These are phyloP conservation scores for Microtus pennsylvanicus DNA, from an alignment of 2,113 vertebrate genomes.

Conservation along the genomic window DNA sequence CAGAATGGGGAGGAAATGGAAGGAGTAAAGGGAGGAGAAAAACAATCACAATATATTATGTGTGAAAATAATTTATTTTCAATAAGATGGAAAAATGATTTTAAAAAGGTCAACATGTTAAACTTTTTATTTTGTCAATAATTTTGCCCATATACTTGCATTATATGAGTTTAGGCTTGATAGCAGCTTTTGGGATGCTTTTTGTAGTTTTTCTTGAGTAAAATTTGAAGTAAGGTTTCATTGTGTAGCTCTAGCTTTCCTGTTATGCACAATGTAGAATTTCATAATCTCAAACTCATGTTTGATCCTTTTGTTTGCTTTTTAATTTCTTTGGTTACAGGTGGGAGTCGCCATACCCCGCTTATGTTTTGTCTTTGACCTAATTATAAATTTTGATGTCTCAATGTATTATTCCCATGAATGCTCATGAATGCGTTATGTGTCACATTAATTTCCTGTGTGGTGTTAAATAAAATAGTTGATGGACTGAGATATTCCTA, in stretches of 20 bases:
- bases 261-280: too few relatives aligned
- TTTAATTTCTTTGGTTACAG: neutral
- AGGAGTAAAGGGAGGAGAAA: neutral
- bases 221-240: neutral
- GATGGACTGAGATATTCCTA: neutral
- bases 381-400: neutral
- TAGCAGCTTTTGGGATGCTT: neutral
- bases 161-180: neutral
- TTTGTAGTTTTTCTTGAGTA: neutral
- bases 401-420: neutral
- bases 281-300: neutral
- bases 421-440: neutral
- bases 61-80: neutral
- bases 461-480: neutral
- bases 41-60: neutral
- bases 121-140: constrained; percentile 56
- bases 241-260: too few relatives aligned
- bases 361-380: neutral
- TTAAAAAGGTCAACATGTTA: neutral
- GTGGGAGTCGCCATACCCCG: neutral
- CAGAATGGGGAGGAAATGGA: neutral
- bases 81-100: neutral
- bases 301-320: neutral
- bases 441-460: neutral
- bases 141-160: constrained; percentile 36